Conservation (phyloP, 2,113 vertebrate genomes). For the Octodon degus region DNA sequence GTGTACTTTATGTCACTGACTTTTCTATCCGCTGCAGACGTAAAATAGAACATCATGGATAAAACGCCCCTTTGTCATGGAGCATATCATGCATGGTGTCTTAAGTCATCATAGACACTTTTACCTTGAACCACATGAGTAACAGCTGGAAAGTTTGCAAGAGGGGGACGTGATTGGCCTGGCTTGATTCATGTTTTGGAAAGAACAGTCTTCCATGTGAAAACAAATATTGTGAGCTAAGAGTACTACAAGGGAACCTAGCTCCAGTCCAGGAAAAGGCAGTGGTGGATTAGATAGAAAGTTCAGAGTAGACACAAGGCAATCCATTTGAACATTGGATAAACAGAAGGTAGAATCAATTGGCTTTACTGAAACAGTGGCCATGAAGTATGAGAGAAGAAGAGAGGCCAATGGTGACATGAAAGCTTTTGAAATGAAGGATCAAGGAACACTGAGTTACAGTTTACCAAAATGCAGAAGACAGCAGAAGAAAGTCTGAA, state of each 20-base stretch:
- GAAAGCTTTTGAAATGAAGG: background rate
- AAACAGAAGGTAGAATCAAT: background rate
- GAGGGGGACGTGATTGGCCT: background rate
- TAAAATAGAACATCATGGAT: background rate
- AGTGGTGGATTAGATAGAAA: background rate
- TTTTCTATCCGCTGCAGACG: background rate
- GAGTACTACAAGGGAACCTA: background rate
- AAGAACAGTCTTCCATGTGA: background rate
- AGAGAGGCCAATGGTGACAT: background rate
- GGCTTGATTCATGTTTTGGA: slow-evolving; percentile 1
- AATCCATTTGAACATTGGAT: background rate
- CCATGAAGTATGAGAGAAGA: background rate
- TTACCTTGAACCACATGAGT: background rate
- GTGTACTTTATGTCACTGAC: background rate
- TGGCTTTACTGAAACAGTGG: background rate
- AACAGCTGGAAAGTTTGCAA: background rate
- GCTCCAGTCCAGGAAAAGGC: background rate
- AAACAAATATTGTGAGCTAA: background rate
- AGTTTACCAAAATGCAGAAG: background rate
- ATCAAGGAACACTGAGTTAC: background rate
- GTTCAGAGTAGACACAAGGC: background rate
- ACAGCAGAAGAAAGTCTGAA: background rate
- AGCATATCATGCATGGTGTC: background rate
- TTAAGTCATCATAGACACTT: background rate
- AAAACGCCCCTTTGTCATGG: background rate